Base-by-base conservation (phyloP, 1,140 invertebrate species). In the Uloborus diversus region DNA sequence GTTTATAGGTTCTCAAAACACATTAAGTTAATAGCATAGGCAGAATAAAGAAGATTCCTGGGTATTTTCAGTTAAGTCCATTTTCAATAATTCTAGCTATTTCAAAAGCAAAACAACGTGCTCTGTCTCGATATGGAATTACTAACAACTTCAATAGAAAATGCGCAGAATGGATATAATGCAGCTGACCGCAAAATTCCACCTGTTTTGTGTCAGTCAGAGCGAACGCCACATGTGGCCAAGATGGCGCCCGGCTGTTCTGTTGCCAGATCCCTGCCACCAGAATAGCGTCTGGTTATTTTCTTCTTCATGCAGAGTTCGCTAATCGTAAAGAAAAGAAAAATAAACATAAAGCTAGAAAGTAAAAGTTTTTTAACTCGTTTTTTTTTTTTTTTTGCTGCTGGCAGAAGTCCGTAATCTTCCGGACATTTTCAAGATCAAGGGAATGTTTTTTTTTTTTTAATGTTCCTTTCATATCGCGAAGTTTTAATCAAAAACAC, bases 191-290 rank as follows among this genome's bases (percentile, higher is more conserved):
- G 59, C 23, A 33, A 64, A 75, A 51, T 75, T 64, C 71, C 71
- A 64, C 71, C 71, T 75, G 71, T 75, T 75, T 75, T 64, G 56
- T 64, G 53, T 75, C 71, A 75, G 71, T 75, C 71, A 75, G 42
- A n/a, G n/a, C 33, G 56, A 27, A 51, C 28, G 59, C 71, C 71
- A 75, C 59, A 64, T 75, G 71, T 51, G 61, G 71, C 71, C 71
- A 57, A 64, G 42, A 75, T 64, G 71, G 71, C 69, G 69, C 69
- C 69, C 69, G 53, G 28, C 56, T 71, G 69, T 75, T 53, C 59
- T 25, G 59, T 47, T 75, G 57, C 71, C 71, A 75, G 71, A 75
- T 75, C 35, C 71, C 28, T 35, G 28, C 57, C 32, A 23, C 33
- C 25, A 33, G 61, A 71, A 75, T 64, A 51, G 62, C 71, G 59